Conservation (phyloP, 2,888 invertebrate species). For the Cybosia mesomella region DNA sequence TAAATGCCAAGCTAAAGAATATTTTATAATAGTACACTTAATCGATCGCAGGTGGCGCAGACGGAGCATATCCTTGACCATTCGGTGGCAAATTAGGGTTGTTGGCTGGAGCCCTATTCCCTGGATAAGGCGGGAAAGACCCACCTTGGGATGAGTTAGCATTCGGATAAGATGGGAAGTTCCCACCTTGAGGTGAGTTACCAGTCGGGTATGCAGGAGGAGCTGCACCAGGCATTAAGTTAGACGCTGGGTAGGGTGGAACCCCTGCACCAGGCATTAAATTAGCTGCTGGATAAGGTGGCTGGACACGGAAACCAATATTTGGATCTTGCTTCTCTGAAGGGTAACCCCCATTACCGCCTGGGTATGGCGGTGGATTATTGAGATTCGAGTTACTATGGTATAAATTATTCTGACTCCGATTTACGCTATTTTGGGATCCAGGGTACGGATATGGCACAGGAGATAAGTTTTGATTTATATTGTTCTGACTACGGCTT, state of each 20-base stretch:
- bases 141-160: background rate
- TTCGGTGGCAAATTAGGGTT: background rate
- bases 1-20: background rate
- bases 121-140: background rate
- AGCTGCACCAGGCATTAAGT: background rate
- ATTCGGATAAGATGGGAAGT: background rate
- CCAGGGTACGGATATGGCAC: background rate
- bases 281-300: background rate
- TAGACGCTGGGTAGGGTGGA: background rate
- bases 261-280: background rate
- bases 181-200: background rate
- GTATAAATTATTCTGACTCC: constrained; percentile 15
- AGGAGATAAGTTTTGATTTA: constrained; percentile 1
- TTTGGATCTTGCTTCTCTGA: constrained; percentile 15
- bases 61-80: constrained; percentile 2
- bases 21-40: background rate
- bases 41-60: constrained; percentile 6
- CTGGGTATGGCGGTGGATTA: constrained; percentile 31
- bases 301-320: background rate
- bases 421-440: constrained; percentile 2
- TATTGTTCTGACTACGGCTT: constrained; percentile 11
- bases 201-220: background rate
- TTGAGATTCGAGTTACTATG: background rate
- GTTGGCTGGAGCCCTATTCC: background rate
- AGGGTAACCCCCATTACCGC: constrained; percentile 18